Evolutionary conservation across 2,888 invertebrate genomes (phyloP).

Genomic region (Synanthedon formicaeformis): DNA sequence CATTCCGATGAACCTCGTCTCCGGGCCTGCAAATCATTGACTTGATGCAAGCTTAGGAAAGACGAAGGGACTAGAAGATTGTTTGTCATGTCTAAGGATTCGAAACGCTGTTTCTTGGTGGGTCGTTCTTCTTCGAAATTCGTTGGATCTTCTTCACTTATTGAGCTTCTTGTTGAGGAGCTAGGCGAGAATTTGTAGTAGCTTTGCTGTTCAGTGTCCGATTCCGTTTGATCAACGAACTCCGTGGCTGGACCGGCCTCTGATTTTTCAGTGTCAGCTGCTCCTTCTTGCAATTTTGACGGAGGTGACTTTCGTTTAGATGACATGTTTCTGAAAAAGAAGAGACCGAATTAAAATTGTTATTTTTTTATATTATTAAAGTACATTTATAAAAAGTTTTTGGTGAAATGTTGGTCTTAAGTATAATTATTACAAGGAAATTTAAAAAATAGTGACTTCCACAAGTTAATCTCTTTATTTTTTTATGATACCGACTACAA

Average conservation of each 20-base stretch:
- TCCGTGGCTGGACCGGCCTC: constrained; percentile 68
- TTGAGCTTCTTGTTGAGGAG: constrained; percentile 55
- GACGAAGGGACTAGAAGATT: constrained; percentile 67
- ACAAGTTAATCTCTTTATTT: too few relatives aligned
- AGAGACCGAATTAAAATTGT: constrained; percentile 13
- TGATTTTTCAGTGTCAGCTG: constrained; percentile 56
- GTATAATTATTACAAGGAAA: too few relatives aligned
- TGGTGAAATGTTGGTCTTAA: not conserved
- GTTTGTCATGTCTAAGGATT: constrained; percentile 73
- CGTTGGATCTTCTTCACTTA: constrained; percentile 71
- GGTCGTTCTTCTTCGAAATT: constrained; percentile 73
- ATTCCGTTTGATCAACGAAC: constrained; percentile 52
- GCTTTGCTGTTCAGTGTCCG: constrained; percentile 49
- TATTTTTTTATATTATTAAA: not conserved
- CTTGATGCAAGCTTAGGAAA: constrained; percentile 68
- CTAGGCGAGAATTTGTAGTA: constrained; percentile 64
- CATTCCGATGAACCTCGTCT: constrained; percentile 76
- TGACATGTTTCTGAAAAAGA: constrained; percentile 90
- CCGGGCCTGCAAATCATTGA: constrained; percentile 61
- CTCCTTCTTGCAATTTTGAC: constrained; percentile 88
- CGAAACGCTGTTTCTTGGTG: constrained; percentile 72
- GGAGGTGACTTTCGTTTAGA: constrained; percentile 97
- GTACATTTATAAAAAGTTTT: not conserved
- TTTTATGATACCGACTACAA: too few relatives aligned
- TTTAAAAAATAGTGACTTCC: too few relatives aligned